Conservation (phyloP, 2,888 invertebrate species). For the Apoda limacodes region DNA sequence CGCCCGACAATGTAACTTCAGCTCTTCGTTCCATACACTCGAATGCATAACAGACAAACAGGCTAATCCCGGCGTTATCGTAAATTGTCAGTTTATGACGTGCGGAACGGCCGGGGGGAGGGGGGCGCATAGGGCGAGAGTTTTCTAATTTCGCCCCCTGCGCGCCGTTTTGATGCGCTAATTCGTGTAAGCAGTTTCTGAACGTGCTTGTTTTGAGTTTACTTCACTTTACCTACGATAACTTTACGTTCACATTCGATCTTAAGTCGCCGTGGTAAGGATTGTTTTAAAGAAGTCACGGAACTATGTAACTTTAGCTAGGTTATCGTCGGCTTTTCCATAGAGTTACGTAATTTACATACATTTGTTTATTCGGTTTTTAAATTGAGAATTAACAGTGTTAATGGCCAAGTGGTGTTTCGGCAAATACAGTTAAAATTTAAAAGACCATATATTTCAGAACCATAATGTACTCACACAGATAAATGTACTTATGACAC, state of each 20-base stretch:
- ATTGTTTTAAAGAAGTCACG: slow-evolving; percentile 21
- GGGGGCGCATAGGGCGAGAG: slow-evolving; percentile 36
- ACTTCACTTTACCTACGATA: slow-evolving; percentile 42
- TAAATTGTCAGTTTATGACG: slow-evolving; percentile 73
- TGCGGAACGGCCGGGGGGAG: slow-evolving; percentile 55
- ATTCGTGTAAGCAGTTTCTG: slow-evolving; percentile 70
- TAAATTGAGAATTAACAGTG: slow-evolving; percentile 65
- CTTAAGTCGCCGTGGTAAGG: slow-evolving; percentile 30
- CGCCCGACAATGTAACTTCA: slow-evolving; percentile 25
- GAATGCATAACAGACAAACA: slow-evolving; percentile 67
- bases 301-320: slow-evolving; percentile 24
- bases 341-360: slow-evolving; percentile 65
- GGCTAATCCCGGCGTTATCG: slow-evolving; percentile 70
- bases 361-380: slow-evolving; percentile 68
- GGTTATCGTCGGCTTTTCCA: slow-evolving; percentile 60
- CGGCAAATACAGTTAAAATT: no score
- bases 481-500: no score
- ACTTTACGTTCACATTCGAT: slow-evolving; percentile 18
- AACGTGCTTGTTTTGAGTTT: slow-evolving; percentile 65
- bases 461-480: no score
- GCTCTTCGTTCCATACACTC: slow-evolving; percentile 23
- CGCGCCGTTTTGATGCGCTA: slow-evolving; percentile 65
- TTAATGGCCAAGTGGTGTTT: slow-evolving; percentile 51
- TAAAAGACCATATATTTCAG: slow-evolving; percentile 30
- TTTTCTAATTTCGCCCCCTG: slow-evolving; percentile 67